phyloP scores from a whole-genome alignment of 2,113 vertebrate genomes.

The Rhodinocichla rosea region DNA sequence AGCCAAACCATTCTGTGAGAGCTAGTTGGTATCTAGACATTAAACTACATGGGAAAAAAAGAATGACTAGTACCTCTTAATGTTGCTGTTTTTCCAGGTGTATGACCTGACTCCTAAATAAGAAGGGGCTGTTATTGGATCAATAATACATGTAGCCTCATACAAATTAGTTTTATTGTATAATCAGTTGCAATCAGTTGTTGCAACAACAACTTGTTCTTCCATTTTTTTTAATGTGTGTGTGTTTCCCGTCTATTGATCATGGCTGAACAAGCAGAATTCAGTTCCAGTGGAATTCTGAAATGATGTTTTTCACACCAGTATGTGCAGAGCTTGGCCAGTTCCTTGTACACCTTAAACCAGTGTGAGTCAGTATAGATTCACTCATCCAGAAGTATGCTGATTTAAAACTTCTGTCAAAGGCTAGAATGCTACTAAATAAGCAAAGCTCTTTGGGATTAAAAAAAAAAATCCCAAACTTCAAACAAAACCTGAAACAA shows the following conservation, averaged over 20 bases:
- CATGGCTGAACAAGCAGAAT: not conserved
- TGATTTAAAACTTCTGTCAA: not conserved
- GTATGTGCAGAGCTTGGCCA: not conserved
- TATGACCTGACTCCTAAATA: not conserved
- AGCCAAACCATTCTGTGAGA: not conserved
- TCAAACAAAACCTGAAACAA: not conserved
- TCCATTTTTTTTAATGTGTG: not conserved
- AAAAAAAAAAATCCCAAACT: not conserved
- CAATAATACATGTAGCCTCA: not conserved
- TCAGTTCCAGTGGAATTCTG: not conserved
- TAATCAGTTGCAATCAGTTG: not conserved
- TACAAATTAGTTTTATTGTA: not conserved
- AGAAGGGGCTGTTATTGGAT: not conserved
- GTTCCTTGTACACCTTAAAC: not conserved
- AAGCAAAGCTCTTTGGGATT: not conserved
- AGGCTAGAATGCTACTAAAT: not conserved
- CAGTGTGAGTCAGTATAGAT: not conserved
- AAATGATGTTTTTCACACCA: not conserved
- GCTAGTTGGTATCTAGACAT: not conserved
- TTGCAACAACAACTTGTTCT: no score
- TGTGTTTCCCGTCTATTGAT: not conserved
- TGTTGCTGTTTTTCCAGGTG: not conserved
- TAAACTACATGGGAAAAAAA: not conserved
- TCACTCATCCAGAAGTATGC: not conserved
- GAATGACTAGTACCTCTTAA: not conserved